Conservation (phyloP, 2,113 vertebrate genomes). For the Cygnus buccinator region DNA sequence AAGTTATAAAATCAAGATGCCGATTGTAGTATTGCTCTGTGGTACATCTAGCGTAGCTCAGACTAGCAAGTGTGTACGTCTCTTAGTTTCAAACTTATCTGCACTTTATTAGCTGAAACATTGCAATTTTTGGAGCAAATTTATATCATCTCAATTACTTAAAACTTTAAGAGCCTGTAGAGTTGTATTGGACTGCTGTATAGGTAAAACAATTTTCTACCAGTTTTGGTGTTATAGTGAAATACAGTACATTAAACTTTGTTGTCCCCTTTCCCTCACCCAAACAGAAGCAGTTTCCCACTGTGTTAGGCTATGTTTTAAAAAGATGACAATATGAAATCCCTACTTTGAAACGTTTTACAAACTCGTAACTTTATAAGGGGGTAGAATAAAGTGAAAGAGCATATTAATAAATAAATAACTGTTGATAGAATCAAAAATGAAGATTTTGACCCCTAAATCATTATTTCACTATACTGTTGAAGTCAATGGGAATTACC, state of each 20-base stretch:
- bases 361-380: background rate
- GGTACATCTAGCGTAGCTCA: background rate
- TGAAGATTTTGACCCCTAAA: background rate
- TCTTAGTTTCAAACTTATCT: background rate
- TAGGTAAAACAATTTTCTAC: background rate
- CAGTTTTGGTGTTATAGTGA: background rate
- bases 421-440: background rate
- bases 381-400: background rate
- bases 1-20: conserved; percentile 16
- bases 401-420: background rate
- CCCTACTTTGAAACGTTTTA: background rate
- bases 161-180: background rate
- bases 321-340: background rate
- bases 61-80: background rate
- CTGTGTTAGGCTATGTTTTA: background rate
- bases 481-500: background rate
- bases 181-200: background rate
- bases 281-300: background rate
- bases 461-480: background rate
- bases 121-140: background rate
- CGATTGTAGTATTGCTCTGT: background rate
- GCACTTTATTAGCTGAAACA: background rate
- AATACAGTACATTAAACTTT: background rate
- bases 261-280: no score
- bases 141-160: background rate